Conservation (phyloP, 2,888 invertebrate species). For the Halocaridina rubra region DNA sequence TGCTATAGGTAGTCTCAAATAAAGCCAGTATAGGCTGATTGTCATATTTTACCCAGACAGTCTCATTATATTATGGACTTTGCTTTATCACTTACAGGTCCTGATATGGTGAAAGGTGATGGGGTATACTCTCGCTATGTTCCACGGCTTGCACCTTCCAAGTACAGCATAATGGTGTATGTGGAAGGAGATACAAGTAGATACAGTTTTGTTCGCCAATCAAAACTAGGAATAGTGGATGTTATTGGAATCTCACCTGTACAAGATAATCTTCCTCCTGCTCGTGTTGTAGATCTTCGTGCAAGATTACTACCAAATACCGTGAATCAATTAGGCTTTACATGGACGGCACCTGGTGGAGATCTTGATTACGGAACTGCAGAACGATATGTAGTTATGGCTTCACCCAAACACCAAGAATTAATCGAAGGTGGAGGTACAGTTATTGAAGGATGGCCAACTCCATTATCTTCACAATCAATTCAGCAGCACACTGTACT, state of each 20-base stretch:
- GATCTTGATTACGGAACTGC: constrained; percentile 67
- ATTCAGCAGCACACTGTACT: constrained; percentile 71
- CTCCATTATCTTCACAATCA: constrained; percentile 59
- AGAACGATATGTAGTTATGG: constrained; percentile 58
- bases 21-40: no score
- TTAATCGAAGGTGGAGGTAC: constrained; percentile 21
- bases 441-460: constrained; percentile 56
- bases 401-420: constrained; percentile 23
- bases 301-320: constrained; percentile 68
- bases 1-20: no score
- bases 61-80: no score
- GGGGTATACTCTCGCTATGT: constrained; percentile 77
- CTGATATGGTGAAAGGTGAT: constrained; percentile 76
- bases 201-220: constrained; percentile 42
- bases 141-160: constrained; percentile 56
- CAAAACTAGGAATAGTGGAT: constrained; percentile 65
- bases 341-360: constrained; percentile 74
- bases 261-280: constrained; percentile 67
- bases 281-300: constrained; percentile 73
- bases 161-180: constrained; percentile 66
- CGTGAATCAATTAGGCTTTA: constrained; percentile 70
- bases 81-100: constrained; percentile 70
- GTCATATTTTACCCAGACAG: no score
- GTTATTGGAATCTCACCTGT: constrained; percentile 41
- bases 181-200: constrained; percentile 56